These are phyloP conservation scores for Leptinotarsa defecta DNA, from an alignment of 1,140 invertebrate genomes.

Conservation along the genomic window DNA sequence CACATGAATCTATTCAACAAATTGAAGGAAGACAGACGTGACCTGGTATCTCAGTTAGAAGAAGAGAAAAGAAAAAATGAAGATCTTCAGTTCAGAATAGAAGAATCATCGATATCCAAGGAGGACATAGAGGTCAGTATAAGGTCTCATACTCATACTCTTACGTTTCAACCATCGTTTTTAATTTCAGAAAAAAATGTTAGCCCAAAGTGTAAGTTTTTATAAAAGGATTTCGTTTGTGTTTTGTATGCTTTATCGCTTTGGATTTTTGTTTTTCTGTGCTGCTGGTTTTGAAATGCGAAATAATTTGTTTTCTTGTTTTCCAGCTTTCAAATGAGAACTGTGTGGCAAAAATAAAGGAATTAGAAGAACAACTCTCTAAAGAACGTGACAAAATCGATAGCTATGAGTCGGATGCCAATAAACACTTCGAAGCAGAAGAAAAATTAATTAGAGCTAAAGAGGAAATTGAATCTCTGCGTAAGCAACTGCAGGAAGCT, in stretches of 20 bases:
- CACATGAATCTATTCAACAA: conserved; percentile 56
- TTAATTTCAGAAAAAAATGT: conserved; percentile 56
- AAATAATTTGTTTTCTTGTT: background rate
- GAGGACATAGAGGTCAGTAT: conserved; percentile 77
- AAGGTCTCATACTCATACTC: too few relatives aligned
- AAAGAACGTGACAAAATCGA: conserved; percentile 59
- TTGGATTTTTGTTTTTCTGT: too few relatives aligned
- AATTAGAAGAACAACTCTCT: conserved; percentile 60
- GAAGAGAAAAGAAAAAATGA: conserved; percentile 88
- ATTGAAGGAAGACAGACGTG: conserved; percentile 69
- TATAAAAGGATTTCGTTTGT: conserved; percentile 22
- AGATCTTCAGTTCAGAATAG: conserved; percentile 88
- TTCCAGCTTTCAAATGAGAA: conserved; percentile 57
- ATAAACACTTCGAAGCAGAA: conserved; percentile 62
- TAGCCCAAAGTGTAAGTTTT: conserved; percentile 59
- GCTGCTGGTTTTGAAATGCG: too few relatives aligned
- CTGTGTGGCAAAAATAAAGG: conserved; percentile 60
- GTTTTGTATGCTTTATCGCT: conserved; percentile 27
- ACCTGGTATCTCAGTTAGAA: conserved; percentile 72
- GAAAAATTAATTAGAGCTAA: conserved; percentile 59
- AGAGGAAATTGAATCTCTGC: conserved; percentile 51
- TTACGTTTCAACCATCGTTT: background rate
- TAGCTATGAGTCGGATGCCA: conserved; percentile 60
- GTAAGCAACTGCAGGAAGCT: conserved; percentile 40
- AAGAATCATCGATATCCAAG: conserved; percentile 83